phyloP scores from a whole-genome alignment of 2,797 vertebrate species.

The Liasis olivaceus region DNA sequence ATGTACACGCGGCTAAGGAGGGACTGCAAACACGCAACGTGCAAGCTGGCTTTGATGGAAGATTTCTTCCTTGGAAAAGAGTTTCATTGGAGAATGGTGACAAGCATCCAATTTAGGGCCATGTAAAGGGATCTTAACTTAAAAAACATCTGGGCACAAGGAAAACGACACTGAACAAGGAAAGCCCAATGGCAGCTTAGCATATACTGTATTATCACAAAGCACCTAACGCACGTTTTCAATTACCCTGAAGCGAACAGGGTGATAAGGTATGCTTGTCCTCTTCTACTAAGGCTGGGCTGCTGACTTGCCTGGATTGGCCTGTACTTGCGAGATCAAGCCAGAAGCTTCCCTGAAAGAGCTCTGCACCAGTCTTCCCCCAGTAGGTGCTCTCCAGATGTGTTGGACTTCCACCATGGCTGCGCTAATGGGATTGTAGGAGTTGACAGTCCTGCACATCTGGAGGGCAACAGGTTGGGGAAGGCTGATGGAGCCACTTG shows the following conservation, averaged over 20 bases:
- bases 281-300: background rate
- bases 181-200: background rate
- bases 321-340: too few species aligned
- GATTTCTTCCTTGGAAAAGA: background rate
- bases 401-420: background rate
- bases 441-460: background rate
- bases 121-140: background rate
- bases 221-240: background rate
- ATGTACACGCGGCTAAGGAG: background rate
- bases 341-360: background rate
- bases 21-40: background rate
- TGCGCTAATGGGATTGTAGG: background rate
- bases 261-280: accelerated
- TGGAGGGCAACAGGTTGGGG: background rate
- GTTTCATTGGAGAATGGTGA: background rate
- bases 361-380: background rate
- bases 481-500: background rate
- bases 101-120: background rate
- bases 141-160: background rate
- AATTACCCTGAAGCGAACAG: background rate
- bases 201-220: background rate
- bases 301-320: background rate
- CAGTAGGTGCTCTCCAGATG: background rate
- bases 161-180: background rate
- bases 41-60: background rate